Base-by-base conservation (phyloP, 2,888 invertebrate species). In the Acronicta alni region DNA sequence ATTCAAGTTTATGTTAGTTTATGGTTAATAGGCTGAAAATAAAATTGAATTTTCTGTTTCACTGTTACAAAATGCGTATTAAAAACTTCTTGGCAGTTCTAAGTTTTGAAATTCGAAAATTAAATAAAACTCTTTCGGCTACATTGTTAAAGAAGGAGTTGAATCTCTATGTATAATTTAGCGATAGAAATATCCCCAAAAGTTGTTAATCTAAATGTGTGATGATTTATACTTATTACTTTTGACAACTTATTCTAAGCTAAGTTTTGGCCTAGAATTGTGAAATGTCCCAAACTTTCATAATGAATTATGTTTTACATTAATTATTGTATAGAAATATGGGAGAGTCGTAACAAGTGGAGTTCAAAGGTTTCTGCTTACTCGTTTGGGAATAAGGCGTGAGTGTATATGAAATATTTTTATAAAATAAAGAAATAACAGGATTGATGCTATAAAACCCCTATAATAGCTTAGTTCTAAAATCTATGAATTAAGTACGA, bases 11-110 rank as follows among this genome's bases (percentile, higher is more conserved):
- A 41, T n/a, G n/a, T n/a, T n/a, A n/a, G n/a, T n/a, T n/a, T n/a
- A n/a, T n/a, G n/a, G n/a, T n/a, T n/a, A n/a, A n/a, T 59, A 42
- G 20, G 17, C 54, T 54, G 38, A 51, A 60, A 58, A 65, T 48
- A 30, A 58, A 70, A 64, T 59, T 48, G 14, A 44, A 55, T 73
- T 58, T 64, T 61, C 67, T 62, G 52, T 74, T 70, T 71, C 52
- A 56, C 48, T 58, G 49, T 48, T 58, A 62, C 57, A 65, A 67
- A 70, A 76, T 69, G 39, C 32, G 47, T 55, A 55, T 66, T 61
- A 64, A 46, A 65, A 71, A 71, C 52, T 71, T 74, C 32, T 61
- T 56, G 48, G 45, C 37, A 55, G 66, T 45, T 15, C 18, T 45
- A 61, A 55, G 56, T 70, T 73, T 54, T 41, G 35, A n/a, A 56